A percentile compares a stretch with the other conserved stretches of the same genome.
Evolutionary conservation across 2,797 vertebrate species (phyloP).

Genomic region (Siniperca obscura): DNA sequence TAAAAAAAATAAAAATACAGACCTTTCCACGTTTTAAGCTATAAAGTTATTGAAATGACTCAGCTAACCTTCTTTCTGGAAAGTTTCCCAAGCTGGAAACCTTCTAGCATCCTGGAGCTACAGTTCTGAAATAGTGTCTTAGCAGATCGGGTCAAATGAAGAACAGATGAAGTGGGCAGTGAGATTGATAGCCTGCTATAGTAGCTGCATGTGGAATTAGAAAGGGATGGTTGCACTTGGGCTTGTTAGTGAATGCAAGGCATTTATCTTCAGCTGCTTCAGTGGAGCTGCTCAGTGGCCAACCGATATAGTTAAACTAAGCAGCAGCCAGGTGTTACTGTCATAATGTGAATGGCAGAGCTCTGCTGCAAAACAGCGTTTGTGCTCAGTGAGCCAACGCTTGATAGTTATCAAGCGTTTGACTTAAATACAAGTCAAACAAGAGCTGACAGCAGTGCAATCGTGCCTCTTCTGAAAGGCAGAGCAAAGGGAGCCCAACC

Average conservation of each 20-base stretch:
- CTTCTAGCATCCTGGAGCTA: not conserved
- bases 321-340: not conserved
- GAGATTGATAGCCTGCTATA: not conserved
- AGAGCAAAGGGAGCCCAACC: not conserved
- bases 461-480: not conserved
- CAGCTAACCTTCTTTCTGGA: not conserved
- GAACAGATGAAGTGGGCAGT: not conserved
- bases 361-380: not conserved
- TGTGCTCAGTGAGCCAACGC: fast-evolving
- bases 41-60: not conserved
- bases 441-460: not conserved
- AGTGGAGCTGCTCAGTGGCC: not conserved
- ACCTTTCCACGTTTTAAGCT: not conserved
- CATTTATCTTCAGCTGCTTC: not conserved
- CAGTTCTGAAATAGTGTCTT: not conserved
- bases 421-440: not conserved
- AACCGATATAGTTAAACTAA: not conserved
- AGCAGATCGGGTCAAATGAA: not conserved
- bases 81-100: not conserved
- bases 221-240: not conserved
- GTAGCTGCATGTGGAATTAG: not conserved
- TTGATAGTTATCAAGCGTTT: no score
- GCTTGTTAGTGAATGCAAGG: not conserved
- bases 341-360: not conserved
- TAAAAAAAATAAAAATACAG: not conserved